Base-by-base conservation (phyloP, 1,140 invertebrate genomes). In the Atopsyche davidsoni region DNA sequence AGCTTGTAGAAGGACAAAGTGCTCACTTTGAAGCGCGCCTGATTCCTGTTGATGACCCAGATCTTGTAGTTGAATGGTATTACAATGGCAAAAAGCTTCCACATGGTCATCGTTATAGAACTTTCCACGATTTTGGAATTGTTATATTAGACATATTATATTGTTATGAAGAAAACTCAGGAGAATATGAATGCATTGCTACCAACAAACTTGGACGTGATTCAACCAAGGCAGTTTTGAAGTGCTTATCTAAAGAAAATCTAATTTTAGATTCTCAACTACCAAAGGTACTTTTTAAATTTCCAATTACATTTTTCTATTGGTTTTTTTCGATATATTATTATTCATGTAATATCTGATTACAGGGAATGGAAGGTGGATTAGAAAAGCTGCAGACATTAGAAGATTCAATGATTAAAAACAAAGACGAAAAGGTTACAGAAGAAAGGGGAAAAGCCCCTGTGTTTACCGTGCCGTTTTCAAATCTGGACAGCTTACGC, bases 121-220 rank as follows among this genome's bases (percentile, higher is more conserved):
- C 92, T 36, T 93, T 95, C 83, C 92, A 97, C 65, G 94, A 98
- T 65, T 97, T 98, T 72, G 93, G 87, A 51, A 93, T 96, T 64
- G 94, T 97, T 22, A 93, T 96, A 59, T 76, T 98, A 49, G 94
- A 97, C 62, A 95, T 98, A 51, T 71, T 97, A 1, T 98, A 96
- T 65, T 96, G 92, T 59, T 97, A 96, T 64, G 91, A 92, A 69
- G 93, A 98, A 73, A 96, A 98, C 68, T 93, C 90, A 38, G 94
- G 95, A 22, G 80, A 85, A 14, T 95, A 93, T 62, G 90, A 94
- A 73, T 93, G 91, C 64, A 78, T 91, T 55, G 93, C 95, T 14
- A 85, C 84, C 10, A 97, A 97, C 62, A 89, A 92, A 66, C 80
- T 91, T 49, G 93, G 93, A n/a, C 78, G 85, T 62, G 92, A 94